Conservation (phyloP, 2,797 vertebrate species). For the Bucorvus abyssinicus region DNA sequence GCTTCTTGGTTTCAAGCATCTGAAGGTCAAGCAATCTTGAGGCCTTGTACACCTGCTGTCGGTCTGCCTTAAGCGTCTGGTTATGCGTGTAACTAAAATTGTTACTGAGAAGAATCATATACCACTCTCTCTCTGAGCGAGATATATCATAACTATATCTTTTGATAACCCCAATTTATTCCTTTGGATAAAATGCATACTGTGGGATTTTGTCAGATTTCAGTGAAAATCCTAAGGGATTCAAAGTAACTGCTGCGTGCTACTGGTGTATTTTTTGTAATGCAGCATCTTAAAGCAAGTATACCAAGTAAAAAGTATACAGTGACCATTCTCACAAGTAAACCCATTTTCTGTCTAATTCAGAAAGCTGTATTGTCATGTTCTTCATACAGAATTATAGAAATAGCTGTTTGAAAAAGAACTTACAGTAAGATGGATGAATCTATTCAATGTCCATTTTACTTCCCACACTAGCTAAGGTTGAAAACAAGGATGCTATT, state of each 20-base stretch:
- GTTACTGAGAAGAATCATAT: background rate
- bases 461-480: background rate
- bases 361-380: background rate
- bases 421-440: background rate
- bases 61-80: accelerated
- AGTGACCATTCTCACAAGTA: background rate
- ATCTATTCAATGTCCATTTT: constrained; percentile 49
- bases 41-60: background rate
- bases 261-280: background rate
- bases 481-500: constrained; percentile 19
- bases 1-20: background rate
- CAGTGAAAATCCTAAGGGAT: background rate
- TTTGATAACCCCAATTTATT: background rate
- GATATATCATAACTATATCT: background rate
- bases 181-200: background rate
- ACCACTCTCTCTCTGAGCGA: background rate
- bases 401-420: constrained; percentile 23
- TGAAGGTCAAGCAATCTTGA: background rate
- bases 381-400: background rate
- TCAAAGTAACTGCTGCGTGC: background rate
- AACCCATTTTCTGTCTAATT: background rate
- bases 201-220: background rate
- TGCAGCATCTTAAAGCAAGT: background rate
- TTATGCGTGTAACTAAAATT: background rate
- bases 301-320: background rate